Evolutionary conservation across 2,888 invertebrate species (phyloP).

Genomic region (Alitta virens): DNA sequence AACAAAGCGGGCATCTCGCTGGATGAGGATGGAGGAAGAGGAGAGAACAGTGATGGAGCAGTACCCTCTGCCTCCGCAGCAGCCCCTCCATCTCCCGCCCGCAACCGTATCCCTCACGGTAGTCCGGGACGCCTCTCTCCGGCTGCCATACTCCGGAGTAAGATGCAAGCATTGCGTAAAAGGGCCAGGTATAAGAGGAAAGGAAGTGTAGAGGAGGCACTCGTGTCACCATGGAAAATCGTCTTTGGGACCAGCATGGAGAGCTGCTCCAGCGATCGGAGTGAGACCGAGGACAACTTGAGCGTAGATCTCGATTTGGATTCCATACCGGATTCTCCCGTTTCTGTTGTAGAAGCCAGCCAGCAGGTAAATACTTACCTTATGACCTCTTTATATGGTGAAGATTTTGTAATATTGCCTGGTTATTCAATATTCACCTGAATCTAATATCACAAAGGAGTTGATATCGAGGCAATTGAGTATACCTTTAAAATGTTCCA

Average conservation of each 20-base stretch:
- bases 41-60: neutral
- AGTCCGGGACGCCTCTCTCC: neutral
- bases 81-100: neutral
- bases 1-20: too few relatives aligned
- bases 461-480: too few relatives aligned
- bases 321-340: neutral
- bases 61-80: neutral
- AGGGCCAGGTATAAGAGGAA: neutral
- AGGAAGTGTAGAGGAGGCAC: constrained; percentile 9
- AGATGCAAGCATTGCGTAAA: neutral
- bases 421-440: too few relatives aligned
- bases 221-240: constrained; percentile 7
- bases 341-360: too few relatives aligned
- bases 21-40: too few relatives aligned
- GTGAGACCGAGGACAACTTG: neutral
- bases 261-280: neutral
- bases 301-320: constrained; percentile 4
- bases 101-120: neutral
- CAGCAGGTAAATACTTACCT: too few relatives aligned
- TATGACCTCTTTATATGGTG: too few relatives aligned
- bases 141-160: neutral
- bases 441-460: too few relatives aligned
- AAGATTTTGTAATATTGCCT: too few relatives aligned
- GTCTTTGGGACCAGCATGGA: constrained; percentile 11
- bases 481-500: too few relatives aligned